Evolutionary conservation across 2,888 invertebrate genomes (phyloP).

Genomic region (Calliopum simillimum): DNA sequence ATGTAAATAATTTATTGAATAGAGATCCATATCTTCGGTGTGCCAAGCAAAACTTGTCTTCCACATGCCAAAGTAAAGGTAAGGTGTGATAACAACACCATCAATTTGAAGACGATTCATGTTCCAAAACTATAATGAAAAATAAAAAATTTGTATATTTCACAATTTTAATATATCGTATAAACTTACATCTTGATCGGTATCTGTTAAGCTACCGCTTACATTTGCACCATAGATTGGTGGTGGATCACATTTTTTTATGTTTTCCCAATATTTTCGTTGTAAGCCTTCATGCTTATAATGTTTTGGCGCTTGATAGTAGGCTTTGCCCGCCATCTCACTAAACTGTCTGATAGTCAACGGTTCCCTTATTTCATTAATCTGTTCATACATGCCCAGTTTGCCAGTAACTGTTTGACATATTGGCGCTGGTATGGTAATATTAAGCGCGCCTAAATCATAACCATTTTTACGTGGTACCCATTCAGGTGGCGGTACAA

Average conservation of each 20-base stretch:
- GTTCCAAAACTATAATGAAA: slow-evolving; percentile 78
- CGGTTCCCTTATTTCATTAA: slow-evolving; percentile 94
- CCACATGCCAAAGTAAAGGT: slow-evolving; percentile 99
- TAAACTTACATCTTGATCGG: slow-evolving; percentile 77
- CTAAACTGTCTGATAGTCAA: slow-evolving; percentile 92
- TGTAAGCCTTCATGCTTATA: slow-evolving; percentile 90
- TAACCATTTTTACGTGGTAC: slow-evolving; percentile 88
- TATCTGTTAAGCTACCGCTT: slow-evolving; percentile 93
- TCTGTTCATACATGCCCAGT: slow-evolving; percentile 95
- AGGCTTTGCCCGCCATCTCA: slow-evolving; percentile 83
- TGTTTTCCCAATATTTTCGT: slow-evolving; percentile 98
- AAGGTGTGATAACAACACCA: slow-evolving; percentile 98
- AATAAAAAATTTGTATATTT: slow-evolving; percentile 20
- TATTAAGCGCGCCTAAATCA: slow-evolving; percentile 81
- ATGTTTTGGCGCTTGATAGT: slow-evolving; percentile 81
- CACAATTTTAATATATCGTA: background rate
- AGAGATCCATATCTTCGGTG: slow-evolving; percentile 99
- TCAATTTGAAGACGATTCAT: slow-evolving; percentile 93
- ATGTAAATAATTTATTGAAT: slow-evolving; percentile 98
- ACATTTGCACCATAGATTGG: slow-evolving; percentile 99
- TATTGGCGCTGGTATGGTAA: slow-evolving; percentile 94
- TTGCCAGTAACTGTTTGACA: slow-evolving; percentile 95
- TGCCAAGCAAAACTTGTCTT: slow-evolving; percentile 99
- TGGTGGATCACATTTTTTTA: slow-evolving; percentile 92
- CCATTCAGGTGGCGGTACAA: slow-evolving; percentile 98